Conservation (phyloP, 2,888 invertebrate genomes). For the Prosapia bicincta region DNA sequence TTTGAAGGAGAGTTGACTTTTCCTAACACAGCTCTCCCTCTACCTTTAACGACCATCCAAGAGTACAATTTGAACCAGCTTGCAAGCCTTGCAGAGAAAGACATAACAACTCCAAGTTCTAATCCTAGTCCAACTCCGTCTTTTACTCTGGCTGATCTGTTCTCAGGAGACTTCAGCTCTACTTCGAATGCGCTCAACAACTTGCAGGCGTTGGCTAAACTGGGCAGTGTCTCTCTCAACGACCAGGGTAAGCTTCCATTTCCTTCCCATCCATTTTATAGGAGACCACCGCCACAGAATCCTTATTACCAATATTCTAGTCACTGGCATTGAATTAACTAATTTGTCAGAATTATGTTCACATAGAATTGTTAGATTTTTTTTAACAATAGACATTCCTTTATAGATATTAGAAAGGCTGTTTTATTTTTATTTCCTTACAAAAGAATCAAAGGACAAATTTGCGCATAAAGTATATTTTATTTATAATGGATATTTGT, state of each 20-base stretch:
- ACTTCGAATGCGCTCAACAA: slow-evolving; percentile 76
- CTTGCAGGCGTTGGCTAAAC: slow-evolving; percentile 83
- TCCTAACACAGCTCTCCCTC: slow-evolving; percentile 43
- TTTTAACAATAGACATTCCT: too few species aligned
- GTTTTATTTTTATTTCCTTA: too few species aligned
- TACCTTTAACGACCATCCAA: slow-evolving; percentile 67
- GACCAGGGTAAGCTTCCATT: slow-evolving; percentile 47
- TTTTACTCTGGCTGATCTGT: slow-evolving; percentile 72
- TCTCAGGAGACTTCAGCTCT: slow-evolving; percentile 65
- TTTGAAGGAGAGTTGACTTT: slow-evolving; percentile 66
- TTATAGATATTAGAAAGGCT: too few species aligned
- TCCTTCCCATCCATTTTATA: background rate
- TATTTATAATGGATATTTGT: too few species aligned
- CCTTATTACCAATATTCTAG: background rate
- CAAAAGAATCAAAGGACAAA: too few species aligned
- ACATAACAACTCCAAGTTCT: slow-evolving; percentile 49
- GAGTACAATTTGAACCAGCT: slow-evolving; percentile 84
- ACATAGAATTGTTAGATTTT: background rate
- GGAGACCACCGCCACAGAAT: background rate
- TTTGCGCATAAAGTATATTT: too few species aligned
- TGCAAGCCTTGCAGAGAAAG: slow-evolving; percentile 71
- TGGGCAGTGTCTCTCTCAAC: slow-evolving; percentile 58
- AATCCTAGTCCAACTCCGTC: slow-evolving; percentile 51
- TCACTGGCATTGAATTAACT: background rate
- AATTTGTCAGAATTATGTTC: background rate